Evolutionary conservation across 2,113 vertebrate species (phyloP).

Genomic region (Marcusenius ussheri): DNA sequence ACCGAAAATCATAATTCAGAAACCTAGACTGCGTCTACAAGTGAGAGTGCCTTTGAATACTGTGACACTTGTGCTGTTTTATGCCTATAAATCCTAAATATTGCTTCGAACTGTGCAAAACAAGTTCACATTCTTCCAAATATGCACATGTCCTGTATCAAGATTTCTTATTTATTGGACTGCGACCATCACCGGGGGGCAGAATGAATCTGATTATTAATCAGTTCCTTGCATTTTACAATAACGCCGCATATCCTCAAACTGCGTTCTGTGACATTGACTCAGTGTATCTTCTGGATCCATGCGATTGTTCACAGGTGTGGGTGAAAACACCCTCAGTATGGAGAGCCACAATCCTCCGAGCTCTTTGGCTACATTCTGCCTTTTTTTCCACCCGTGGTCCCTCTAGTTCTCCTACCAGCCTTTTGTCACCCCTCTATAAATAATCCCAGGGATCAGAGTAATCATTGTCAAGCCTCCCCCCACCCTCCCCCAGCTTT

Average conservation of each 20-base stretch:
- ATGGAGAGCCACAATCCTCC: neutral
- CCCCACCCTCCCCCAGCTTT: slow-evolving; percentile 49
- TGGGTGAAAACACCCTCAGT: neutral
- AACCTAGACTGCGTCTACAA: neutral
- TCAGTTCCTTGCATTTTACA: neutral
- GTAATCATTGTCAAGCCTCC: slow-evolving; percentile 38
- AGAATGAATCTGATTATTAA: neutral
- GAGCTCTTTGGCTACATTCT: neutral
- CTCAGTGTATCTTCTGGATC: neutral
- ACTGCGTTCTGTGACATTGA: neutral
- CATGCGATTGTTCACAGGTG: neutral
- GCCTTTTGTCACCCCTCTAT: slow-evolving; percentile 41
- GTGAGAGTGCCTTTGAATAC: neutral
- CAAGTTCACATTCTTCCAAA: neutral
- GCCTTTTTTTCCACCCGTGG: too few relatives aligned
- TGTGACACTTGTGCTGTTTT: neutral
- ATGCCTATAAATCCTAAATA: neutral
- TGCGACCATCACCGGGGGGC: neutral
- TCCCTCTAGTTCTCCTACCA: slow-evolving; percentile 1
- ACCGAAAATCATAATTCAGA: neutral
- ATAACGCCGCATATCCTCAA: neutral
- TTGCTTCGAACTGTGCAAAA: neutral
- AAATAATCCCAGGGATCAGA: slow-evolving; percentile 43
- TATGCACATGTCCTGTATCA: neutral
- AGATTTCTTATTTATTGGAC: neutral